Base-by-base conservation (phyloP, 2,797 vertebrate genomes). In the Karalla daura region DNA sequence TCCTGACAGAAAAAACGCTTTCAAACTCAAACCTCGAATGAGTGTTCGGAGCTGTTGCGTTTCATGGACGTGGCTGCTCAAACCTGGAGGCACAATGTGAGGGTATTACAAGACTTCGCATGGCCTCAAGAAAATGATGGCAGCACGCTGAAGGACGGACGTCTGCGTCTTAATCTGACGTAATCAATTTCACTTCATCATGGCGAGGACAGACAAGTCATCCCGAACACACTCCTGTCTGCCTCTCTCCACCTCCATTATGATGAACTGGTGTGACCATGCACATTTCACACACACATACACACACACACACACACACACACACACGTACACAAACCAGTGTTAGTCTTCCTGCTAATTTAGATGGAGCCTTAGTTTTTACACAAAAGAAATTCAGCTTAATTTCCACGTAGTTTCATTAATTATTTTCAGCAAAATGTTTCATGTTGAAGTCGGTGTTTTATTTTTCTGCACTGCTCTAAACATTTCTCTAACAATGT, bases 101-200 rank as follows among this genome's bases (percentile, higher is more conserved):
- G 70, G 12, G 21, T 58, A 46, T 55, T 25, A 30, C 39, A 15
- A 40, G 11, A 56, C 18, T 15, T 32, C 20, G 27, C 23, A 35
- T 45, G 28, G 13, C 20, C 33, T 66, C 33, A 33, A 23, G 25
- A 51, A 63, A 69, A 71, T 67, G 23, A 67, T 46, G 13, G 59
- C 17, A 36, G 60, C 32, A 28, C 66, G 61, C 55, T 18, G 71
- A 75, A 81, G 70, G 71, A 52, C 41, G 32, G 71, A 27, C 32
- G 15, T 61, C 65, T 79, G 54, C 3, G 41, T 91, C 86, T 85
- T 86, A 75, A 86, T 87, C 75, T 54, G 18, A 81, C 51, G 45
- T 81, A 83, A 85, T 89, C 83, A 85, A 79, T 78, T 73, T 70
- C 70, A 56, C 70, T 84, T 78, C 67, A 85, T 86, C 78, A 77